Evolutionary conservation across 2,797 vertebrate genomes (phyloP).

Genomic region (Tenualosa ilisha): DNA sequence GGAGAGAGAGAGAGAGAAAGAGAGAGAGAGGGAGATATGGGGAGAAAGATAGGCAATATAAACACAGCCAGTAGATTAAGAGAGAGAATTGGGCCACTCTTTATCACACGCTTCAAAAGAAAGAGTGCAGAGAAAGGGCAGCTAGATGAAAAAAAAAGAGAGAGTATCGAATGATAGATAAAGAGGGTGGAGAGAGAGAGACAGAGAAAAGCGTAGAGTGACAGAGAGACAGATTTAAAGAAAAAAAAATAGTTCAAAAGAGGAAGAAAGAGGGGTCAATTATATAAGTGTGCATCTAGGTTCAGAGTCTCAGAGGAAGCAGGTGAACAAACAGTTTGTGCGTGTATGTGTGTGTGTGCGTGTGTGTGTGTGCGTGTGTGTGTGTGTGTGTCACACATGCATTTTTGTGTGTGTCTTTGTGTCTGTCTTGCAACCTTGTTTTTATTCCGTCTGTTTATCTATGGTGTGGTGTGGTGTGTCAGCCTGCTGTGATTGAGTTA

Average conservation of each 20-base stretch:
- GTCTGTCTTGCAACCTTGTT: neutral
- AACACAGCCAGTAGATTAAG: neutral
- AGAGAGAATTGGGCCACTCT: neutral
- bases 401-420: too few relatives aligned
- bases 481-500: neutral
- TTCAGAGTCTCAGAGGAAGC: constrained; percentile 28
- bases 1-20: neutral
- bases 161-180: neutral
- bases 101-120: constrained; percentile 10
- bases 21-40: neutral
- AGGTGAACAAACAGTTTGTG: constrained; percentile 50
- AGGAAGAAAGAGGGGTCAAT: neutral
- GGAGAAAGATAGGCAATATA: neutral
- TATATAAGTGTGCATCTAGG: constrained; percentile 32
- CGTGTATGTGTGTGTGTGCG: neutral
- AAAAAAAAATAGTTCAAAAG: neutral
- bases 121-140: constrained; percentile 12
- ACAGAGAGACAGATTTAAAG: neutral
- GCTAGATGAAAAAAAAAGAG: neutral
- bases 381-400: neutral
- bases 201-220: neutral
- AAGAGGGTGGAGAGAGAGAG: neutral
- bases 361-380: neutral
- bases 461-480: constrained; percentile 1
- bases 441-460: neutral